Conservation (phyloP, 2,113 vertebrate species). For the Neogobius melanostomus region DNA sequence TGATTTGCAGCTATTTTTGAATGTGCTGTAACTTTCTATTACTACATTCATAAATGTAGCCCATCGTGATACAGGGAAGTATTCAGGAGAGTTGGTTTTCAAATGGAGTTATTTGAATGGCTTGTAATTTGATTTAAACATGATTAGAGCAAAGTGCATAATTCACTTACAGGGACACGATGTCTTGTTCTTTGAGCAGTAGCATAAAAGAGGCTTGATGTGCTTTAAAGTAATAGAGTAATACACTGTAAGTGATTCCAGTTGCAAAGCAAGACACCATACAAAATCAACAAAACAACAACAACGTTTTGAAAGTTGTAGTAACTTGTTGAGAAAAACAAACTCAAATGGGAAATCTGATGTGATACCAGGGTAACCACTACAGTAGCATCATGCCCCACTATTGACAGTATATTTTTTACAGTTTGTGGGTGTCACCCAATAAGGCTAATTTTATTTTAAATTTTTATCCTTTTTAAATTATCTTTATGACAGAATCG, state of each 20-base stretch:
- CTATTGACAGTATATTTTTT: too few relatives aligned
- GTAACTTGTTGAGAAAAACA: too few relatives aligned
- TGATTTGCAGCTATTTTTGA: conserved; percentile 43
- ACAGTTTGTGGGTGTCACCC: too few relatives aligned
- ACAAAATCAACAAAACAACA: conserved; percentile 18
- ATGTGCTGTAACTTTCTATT: conserved; percentile 24
- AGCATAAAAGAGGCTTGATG: conserved; percentile 29
- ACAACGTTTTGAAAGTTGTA: too few relatives aligned
- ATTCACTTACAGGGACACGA: conserved; percentile 39
- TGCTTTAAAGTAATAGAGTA: conserved; percentile 9
- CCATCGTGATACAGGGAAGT: conserved; percentile 4
- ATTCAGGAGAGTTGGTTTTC: conserved; percentile 44
- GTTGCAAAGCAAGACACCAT: background rate
- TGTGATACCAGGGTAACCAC: too few relatives aligned
- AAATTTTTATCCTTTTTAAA: conserved; percentile 3
- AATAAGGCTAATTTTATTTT: too few relatives aligned
- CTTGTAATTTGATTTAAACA: conserved; percentile 32
- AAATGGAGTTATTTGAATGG: conserved; percentile 7
- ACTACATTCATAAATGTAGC: conserved; percentile 30
- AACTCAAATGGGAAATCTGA: too few relatives aligned
- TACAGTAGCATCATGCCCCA: too few relatives aligned
- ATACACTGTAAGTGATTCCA: background rate
- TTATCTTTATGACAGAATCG: background rate
- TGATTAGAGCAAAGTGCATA: conserved; percentile 21
- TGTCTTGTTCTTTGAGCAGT: conserved; percentile 15